A percentile compares a stretch with the other conserved stretches of the same genome.
phyloP scores from a whole-genome alignment of 2,113 vertebrate genomes.

The Dissostichus mawsoni region DNA sequence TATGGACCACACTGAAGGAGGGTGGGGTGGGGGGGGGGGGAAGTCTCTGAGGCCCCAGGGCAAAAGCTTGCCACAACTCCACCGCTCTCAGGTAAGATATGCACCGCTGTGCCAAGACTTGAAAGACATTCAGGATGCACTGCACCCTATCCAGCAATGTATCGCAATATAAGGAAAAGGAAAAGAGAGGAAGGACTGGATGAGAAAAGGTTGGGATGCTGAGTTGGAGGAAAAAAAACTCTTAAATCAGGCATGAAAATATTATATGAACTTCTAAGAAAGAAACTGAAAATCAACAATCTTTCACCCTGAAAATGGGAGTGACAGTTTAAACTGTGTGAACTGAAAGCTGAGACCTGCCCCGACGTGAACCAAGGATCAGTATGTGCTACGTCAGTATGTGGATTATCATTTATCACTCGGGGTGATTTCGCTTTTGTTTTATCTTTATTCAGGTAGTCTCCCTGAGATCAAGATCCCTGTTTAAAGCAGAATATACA shows the following conservation, averaged over 20 bases:
- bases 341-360: slow-evolving; percentile 41
- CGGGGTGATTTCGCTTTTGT: slow-evolving; percentile 36
- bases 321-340: slow-evolving; percentile 10
- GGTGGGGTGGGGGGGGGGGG: slow-evolving; percentile 25
- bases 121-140: slow-evolving; percentile 51
- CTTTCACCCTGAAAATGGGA: slow-evolving; percentile 14
- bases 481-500: slow-evolving; percentile 16
- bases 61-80: slow-evolving; percentile 48
- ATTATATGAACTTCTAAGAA: slow-evolving; percentile 40
- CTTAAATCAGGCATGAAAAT: slow-evolving; percentile 7
- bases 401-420: slow-evolving; percentile 34
- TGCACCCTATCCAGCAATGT: slow-evolving; percentile 21
- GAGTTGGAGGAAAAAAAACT: neutral
- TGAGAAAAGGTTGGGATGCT: neutral
- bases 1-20: slow-evolving; percentile 27
- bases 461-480: slow-evolving; percentile 37
- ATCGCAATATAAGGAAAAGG: neutral
- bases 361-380: slow-evolving; percentile 40
- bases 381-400: neutral
- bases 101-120: slow-evolving; percentile 64
- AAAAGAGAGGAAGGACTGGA: slow-evolving; percentile 4
- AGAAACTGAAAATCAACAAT: slow-evolving; percentile 37
- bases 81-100: slow-evolving; percentile 63
- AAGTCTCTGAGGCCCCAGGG: slow-evolving; percentile 36
- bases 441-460: slow-evolving; percentile 47